Percentiles rank a stretch among this genome's conserved stretches.
Conservation (phyloP, 2,113 vertebrate species). For the Labeo catla region DNA sequence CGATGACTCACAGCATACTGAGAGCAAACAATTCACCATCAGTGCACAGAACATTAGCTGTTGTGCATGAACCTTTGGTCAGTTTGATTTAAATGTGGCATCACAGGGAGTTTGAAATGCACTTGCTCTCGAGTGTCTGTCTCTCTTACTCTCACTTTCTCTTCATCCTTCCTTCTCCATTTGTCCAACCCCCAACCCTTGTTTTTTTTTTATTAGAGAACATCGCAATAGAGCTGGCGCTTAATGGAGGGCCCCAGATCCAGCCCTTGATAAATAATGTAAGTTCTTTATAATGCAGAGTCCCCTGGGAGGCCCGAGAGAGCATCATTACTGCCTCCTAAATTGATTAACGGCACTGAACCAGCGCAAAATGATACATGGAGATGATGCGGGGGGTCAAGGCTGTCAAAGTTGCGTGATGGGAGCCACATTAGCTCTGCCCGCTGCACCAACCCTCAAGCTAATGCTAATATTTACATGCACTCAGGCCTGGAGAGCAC, state of each 20-base stretch:
- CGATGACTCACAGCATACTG: neutral
- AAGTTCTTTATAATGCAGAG: conserved; percentile 93
- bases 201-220: conserved; percentile 71
- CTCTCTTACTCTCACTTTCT: conserved; percentile 54
- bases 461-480: conserved; percentile 57
- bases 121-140: neutral
- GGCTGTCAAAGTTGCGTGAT: conserved; percentile 83
- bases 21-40: conserved; percentile 23
- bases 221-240: conserved; percentile 85
- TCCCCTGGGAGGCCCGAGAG: conserved; percentile 88
- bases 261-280: conserved; percentile 99
- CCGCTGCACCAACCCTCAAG: conserved; percentile 30
- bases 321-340: conserved; percentile 99
- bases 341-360: conserved; percentile 99
- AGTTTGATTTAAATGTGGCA: conserved; percentile 34
- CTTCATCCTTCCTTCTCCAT: conserved; percentile 60
- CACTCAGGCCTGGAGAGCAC: conserved; percentile 49
- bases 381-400: conserved; percentile 84
- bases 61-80: conserved; percentile 14
- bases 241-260: conserved; percentile 92
- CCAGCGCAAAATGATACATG: conserved; percentile 97
- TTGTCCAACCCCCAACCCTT: conserved; percentile 63
- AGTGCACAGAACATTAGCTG: conserved; percentile 16
- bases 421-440: conserved; percentile 77
- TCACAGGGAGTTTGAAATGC: conserved; percentile 5